Evolutionary conservation across 1,140 invertebrate species (phyloP), one percentile per base, ranked within the genome.

Genomic region (Chironomus striatipennis): DNA sequence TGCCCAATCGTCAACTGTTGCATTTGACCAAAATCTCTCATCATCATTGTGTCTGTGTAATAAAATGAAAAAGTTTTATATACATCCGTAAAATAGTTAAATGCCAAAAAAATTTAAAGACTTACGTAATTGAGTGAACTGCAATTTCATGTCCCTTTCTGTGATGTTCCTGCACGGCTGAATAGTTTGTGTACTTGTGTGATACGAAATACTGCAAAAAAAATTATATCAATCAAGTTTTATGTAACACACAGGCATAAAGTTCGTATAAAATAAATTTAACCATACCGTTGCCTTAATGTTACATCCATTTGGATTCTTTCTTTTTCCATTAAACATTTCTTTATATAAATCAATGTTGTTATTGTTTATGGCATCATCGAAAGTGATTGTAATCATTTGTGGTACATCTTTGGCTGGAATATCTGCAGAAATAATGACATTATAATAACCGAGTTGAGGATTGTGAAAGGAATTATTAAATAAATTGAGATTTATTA

Each of bases 121-220:
- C 91, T 91, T 88, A 95, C 92, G 95, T 98, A 80, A 99, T 97
- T 8, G 96, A 98, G 83, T 98, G 95, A 34, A 97, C 93, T 18
- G 95, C 96, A 78, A 98, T 98, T 85, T 99, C 97, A 82, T 98
- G 95, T 43, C 97, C 97, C 82, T 93, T 93, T 43, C 93, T 87
- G 79, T 97, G 93, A 77, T 96, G 93, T 84, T 98, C 95, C 80
- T 97, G 95, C 0, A 98, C 92, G n/a, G 96, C 94, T 1, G 95
- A 96, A 83, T 98, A 98, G 83, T 99, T 98, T 79, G 94, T 96
- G 84, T 97, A 98, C 81, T 98, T 97, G 86, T 98, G 96, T 0
- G 96, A 98, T n/a, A 98, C 89, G 84, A 99, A 99, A 88, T 94
- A 98, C 42, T 70, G 7, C 7, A 70, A 70, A 20, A 9, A 21